These are phyloP conservation scores for Torymus texanus DNA, from an alignment of 2,888 invertebrate species.

Conservation along the genomic window DNA sequence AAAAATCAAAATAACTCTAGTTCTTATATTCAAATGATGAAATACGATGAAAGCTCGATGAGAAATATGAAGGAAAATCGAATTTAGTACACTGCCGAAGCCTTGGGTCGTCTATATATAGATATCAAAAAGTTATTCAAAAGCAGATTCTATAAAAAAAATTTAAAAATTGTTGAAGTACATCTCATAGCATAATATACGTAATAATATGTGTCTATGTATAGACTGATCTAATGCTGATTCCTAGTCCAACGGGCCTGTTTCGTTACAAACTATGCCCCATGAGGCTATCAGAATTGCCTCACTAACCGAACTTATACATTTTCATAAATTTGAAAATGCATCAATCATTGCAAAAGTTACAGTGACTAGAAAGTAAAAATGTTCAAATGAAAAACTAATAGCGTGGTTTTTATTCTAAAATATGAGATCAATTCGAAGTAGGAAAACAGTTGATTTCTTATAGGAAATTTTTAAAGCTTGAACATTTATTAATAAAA, in stretches of 20 bases:
- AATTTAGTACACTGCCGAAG: conserved; percentile 75
- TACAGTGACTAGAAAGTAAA: conserved; percentile 49
- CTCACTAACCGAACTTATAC: conserved; percentile 58
- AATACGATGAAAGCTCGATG: conserved; percentile 56
- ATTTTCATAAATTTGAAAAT: conserved; percentile 60
- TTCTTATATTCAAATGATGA: conserved; percentile 34
- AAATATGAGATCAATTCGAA: neutral
- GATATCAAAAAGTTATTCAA: conserved; percentile 52
- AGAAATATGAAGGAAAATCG: conserved; percentile 65
- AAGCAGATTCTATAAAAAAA: conserved; percentile 35
- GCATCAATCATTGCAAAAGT: conserved; percentile 54
- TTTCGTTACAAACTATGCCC: conserved; percentile 61
- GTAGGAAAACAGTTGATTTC: neutral
- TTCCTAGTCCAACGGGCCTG: conserved; percentile 71
- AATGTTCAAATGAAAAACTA: conserved; percentile 28
- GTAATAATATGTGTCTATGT: conserved; percentile 63
- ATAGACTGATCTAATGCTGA: conserved; percentile 72
- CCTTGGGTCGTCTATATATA: conserved; percentile 74
- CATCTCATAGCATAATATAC: conserved; percentile 31
- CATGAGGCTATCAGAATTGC: conserved; percentile 59
- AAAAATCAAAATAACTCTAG: conserved; percentile 33
- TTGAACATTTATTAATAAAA: conserved; percentile 14
- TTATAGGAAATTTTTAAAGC: neutral
- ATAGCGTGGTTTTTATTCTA: conserved; percentile 34
- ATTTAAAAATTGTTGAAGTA: conserved; percentile 25